These are phyloP conservation scores for Stichopus horrens DNA, from an alignment of 53 echinoderm and acorn worm species.

Conservation along the genomic window DNA sequence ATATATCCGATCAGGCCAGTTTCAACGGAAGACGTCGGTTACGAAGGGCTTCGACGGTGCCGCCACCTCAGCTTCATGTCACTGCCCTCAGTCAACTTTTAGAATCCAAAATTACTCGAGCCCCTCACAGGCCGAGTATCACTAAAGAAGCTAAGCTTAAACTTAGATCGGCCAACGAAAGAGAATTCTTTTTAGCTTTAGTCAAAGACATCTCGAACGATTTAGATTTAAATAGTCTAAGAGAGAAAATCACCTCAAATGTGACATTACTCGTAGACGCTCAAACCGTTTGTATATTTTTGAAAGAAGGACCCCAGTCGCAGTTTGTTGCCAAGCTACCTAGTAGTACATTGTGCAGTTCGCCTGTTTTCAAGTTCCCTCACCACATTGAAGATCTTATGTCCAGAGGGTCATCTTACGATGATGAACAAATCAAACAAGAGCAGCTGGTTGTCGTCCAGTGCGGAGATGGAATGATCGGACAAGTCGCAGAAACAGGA, in stretches of 20 bases:
- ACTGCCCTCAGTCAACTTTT: constrained; percentile 82
- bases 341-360: background rate
- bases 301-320: constrained; percentile 93
- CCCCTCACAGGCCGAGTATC: constrained; percentile 82
- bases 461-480: constrained; percentile 79
- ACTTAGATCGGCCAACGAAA: constrained; percentile 84
- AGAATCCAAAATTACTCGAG: constrained; percentile 72
- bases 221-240: constrained; percentile 78
- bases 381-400: constrained; percentile 48
- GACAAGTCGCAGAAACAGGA: constrained; percentile 80
- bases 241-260: constrained; percentile 76
- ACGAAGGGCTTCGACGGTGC: constrained; percentile 91
- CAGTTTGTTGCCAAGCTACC: constrained; percentile 53
- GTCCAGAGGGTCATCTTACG: constrained; percentile 54
- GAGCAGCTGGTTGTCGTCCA: constrained; percentile 61
- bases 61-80: constrained; percentile 75
- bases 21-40: constrained; percentile 75
- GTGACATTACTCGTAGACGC: constrained; percentile 85
- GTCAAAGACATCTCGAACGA: constrained; percentile 99
- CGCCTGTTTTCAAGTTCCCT: constrained; percentile 45
- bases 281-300: constrained; percentile 66
- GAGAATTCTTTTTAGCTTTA: constrained; percentile 89
- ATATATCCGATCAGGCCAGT: constrained; percentile 47
- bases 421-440: constrained; percentile 58
- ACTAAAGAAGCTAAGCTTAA: constrained; percentile 85